phyloP scores from a whole-genome alignment of 2,797 vertebrate species.

The Spheniscus humboldti region DNA sequence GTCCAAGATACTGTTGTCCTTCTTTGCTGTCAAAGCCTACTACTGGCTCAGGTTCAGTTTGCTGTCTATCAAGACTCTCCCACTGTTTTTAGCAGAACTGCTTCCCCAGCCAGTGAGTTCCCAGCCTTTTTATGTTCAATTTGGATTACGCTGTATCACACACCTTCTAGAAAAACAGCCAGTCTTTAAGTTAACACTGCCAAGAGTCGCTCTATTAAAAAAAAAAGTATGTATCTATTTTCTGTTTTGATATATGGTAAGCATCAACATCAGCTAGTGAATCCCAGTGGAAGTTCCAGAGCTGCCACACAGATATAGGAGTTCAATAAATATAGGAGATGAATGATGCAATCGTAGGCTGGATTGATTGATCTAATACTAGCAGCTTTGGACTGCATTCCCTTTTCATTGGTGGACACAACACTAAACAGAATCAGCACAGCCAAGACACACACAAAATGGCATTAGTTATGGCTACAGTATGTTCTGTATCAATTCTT shows the following conservation, averaged over 20 bases:
- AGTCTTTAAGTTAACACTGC: not conserved
- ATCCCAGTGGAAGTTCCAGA: not conserved
- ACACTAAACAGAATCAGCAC: not conserved
- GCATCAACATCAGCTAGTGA: not conserved
- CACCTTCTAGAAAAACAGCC: not conserved
- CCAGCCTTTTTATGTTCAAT: not conserved
- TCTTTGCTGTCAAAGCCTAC: not conserved
- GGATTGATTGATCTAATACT: not conserved
- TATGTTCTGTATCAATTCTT: not conserved
- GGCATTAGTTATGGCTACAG: not conserved
- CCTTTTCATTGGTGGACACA: not conserved
- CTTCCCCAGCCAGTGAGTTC: not conserved
- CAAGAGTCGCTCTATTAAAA: not conserved
- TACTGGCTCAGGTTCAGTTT: not conserved
- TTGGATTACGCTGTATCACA: not conserved
- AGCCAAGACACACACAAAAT: not conserved
- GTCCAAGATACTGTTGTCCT: not conserved
- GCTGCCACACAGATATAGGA: not conserved
- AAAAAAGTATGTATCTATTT: not conserved
- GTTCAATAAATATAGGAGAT: not conserved
- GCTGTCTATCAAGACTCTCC: not conserved
- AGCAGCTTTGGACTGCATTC: not conserved
- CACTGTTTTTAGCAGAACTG: not conserved
- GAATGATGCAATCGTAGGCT: not conserved
- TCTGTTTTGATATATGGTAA: not conserved